These are phyloP conservation scores for Pituophis catenifer DNA, from an alignment of 2,113 vertebrate species.

Conservation along the genomic window DNA sequence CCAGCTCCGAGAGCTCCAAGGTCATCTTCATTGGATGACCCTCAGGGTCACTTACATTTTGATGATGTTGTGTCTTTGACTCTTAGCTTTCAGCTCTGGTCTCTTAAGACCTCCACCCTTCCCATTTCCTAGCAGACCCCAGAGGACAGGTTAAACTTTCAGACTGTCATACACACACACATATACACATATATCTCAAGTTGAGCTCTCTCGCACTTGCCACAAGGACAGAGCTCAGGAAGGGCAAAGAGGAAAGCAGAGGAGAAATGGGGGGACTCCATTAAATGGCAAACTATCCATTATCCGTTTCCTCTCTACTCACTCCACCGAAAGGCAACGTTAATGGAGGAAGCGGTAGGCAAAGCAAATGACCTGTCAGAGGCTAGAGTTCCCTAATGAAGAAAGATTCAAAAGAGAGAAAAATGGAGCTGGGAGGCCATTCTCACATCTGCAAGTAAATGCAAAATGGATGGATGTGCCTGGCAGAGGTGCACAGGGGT, in stretches of 20 bases:
- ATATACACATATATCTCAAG: no score
- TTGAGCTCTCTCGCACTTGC: not conserved
- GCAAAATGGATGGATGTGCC: not conserved
- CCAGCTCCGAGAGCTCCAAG: no score
- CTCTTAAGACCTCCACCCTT: not conserved
- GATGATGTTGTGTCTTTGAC: not conserved
- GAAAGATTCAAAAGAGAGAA: slow-evolving; percentile 42
- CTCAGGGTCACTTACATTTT: not conserved
- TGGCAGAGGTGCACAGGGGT: slow-evolving; percentile 1
- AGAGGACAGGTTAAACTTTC: not conserved
- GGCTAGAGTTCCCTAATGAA: slow-evolving; percentile 44
- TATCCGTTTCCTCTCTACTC: slow-evolving; percentile 15
- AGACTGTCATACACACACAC: no score
- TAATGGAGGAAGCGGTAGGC: slow-evolving; percentile 42
- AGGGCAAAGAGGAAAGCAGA: not conserved
- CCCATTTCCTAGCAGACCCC: not conserved
- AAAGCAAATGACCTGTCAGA: slow-evolving; percentile 57
- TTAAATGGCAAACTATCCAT: slow-evolving; percentile 37
- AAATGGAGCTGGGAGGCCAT: slow-evolving; percentile 24
- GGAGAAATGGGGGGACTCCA: slow-evolving; percentile 31
- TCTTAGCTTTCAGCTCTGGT: not conserved
- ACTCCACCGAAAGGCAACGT: slow-evolving; percentile 5
- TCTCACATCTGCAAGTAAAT: not conserved
- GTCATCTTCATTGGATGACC: no score
- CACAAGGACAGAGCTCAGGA: not conserved